Percentiles rank a stretch among this genome's conserved stretches.
Evolutionary conservation across 1,140 invertebrate species (phyloP).

Genomic region (Philaenus spumarius): DNA sequence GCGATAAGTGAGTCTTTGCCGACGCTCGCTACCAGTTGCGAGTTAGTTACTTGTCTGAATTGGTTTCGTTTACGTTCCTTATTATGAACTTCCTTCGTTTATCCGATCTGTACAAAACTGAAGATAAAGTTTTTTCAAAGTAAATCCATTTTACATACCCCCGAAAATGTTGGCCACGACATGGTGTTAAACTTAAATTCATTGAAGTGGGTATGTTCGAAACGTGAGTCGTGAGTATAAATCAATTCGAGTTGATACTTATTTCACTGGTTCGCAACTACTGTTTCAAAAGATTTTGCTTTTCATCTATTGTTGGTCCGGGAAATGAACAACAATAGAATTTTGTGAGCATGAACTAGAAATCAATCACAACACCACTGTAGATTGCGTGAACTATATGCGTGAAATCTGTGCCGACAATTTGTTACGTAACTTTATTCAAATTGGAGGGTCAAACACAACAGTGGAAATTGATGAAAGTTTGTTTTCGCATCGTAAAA

Average conservation of each 20-base stretch:
- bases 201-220: neutral
- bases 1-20: too few species aligned
- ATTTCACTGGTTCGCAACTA: neutral
- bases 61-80: too few species aligned
- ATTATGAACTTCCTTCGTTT: too few species aligned
- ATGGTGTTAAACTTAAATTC: neutral
- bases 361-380: conserved; percentile 3
- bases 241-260: neutral
- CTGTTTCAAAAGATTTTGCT: neutral
- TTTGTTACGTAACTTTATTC: too few species aligned
- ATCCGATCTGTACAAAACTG: too few species aligned
- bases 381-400: conserved; percentile 6
- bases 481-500: neutral
- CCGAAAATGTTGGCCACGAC: conserved; percentile 3
- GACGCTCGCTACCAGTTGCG: too few species aligned
- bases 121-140: too few species aligned
- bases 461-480: neutral
- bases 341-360: conserved; percentile 4
- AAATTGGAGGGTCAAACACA: too few species aligned
- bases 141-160: neutral
- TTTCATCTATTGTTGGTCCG: conserved; percentile 11
- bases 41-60: too few species aligned
- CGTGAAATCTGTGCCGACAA: neutral
- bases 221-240: neutral
- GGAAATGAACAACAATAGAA: neutral